Evolutionary conservation across 2,888 invertebrate species (phyloP).

Genomic region (Dione juno): DNA sequence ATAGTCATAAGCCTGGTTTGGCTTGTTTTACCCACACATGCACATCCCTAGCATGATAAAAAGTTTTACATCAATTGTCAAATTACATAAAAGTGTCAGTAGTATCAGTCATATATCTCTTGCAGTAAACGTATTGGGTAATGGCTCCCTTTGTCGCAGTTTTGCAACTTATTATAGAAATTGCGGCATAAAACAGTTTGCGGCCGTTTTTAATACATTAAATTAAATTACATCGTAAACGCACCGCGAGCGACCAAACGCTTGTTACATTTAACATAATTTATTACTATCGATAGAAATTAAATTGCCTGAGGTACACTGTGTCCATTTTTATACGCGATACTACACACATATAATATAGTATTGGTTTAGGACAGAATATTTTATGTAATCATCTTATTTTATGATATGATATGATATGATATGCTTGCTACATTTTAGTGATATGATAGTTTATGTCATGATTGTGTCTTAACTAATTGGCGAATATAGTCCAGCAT

Average conservation of each 20-base stretch:
- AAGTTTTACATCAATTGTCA: too few relatives aligned
- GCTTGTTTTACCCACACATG: too few relatives aligned
- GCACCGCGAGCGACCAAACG: slow-evolving; percentile 2
- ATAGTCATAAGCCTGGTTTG: too few relatives aligned
- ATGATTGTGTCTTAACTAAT: too few relatives aligned
- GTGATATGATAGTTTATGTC: too few relatives aligned
- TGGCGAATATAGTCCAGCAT: too few relatives aligned
- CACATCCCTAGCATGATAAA: too few relatives aligned
- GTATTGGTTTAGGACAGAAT: neutral
- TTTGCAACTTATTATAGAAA: neutral
- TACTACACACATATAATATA: neutral
- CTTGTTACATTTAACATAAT: slow-evolving; percentile 30
- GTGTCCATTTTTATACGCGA: slow-evolving; percentile 18
- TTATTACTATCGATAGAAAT: slow-evolving; percentile 29
- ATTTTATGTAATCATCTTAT: neutral
- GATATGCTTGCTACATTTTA: too few relatives aligned
- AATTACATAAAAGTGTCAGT: too few relatives aligned
- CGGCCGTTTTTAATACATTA: neutral
- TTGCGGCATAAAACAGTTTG: neutral
- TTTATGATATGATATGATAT: too few relatives aligned
- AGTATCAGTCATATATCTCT: too few relatives aligned
- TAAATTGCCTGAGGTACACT: neutral
- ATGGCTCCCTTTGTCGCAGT: neutral
- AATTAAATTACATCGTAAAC: slow-evolving; percentile 21
- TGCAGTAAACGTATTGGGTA: neutral